phyloP scores from a whole-genome alignment of 2,888 invertebrate species.

The Andrena flavipes region DNA sequence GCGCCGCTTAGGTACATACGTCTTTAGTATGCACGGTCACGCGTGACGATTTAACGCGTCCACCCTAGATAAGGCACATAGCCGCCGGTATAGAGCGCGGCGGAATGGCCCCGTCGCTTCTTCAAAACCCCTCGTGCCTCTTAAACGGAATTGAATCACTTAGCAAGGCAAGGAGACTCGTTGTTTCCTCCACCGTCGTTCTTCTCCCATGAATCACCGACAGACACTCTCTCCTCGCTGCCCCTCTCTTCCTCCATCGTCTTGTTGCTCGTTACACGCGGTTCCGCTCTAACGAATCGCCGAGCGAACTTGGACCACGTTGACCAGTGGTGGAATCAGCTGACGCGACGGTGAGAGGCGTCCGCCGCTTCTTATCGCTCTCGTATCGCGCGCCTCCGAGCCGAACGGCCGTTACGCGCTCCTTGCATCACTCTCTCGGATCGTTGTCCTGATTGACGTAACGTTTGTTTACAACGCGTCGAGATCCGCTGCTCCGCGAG shows the following conservation, averaged over 20 bases:
- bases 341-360: constrained; percentile 29
- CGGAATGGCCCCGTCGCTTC: constrained; percentile 51
- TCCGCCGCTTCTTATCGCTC: constrained; percentile 34
- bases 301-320: constrained; percentile 11
- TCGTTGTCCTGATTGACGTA: constrained; percentile 53
- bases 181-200: constrained; percentile 30
- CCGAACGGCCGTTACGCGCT: constrained; percentile 42
- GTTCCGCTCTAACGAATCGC: constrained; percentile 36
- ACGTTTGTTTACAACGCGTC: constrained; percentile 51
- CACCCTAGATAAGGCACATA: constrained; percentile 81
- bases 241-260: background rate
- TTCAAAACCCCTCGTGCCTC: constrained; percentile 67
- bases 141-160: constrained; percentile 68
- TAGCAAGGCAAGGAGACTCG: constrained; percentile 38
- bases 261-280: constrained; percentile 4
- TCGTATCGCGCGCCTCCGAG: constrained; percentile 41
- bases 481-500: constrained; percentile 7
- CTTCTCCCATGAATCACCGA: constrained; percentile 4
- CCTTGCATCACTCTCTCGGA: constrained; percentile 48
- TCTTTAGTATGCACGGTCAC: constrained; percentile 81
- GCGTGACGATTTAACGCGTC: constrained; percentile 81
- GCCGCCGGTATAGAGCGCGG: constrained; percentile 62
- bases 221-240: background rate
- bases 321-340: constrained; percentile 32
- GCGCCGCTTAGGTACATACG: constrained; percentile 52